Evolutionary conservation across 2,888 invertebrate genomes (phyloP), one percentile per base, ranked within the genome.

Genomic region (Chydorus sphaericus): DNA sequence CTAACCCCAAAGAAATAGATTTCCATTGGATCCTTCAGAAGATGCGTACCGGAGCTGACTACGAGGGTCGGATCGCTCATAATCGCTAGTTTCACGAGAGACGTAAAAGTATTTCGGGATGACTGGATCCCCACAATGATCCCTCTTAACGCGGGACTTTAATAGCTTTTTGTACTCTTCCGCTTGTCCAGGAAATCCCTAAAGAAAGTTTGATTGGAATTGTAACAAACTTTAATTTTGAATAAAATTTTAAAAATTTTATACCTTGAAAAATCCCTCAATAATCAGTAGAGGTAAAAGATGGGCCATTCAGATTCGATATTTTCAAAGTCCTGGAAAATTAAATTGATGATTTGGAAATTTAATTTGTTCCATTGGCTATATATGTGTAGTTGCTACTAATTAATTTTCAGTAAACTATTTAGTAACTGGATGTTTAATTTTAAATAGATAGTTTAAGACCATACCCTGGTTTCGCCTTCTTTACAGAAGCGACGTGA

Each of bases 221-320:
- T 57, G 66, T 70, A 70, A 59, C 11, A 59, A 51, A 37, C 59
- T n/a, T n/a, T n/a, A n/a, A n/a, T n/a, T n/a, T n/a, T n/a, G n/a
- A n/a, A n/a, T n/a, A n/a, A n/a, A n/a, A n/a, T n/a, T n/a, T n/a
- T n/a, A n/a, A n/a, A n/a, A n/a, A n/a, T n/a, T 16, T 16, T 14
- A 28, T 52, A 52, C 81, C 65, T 85, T 84, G 67, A 89, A 91
- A 52, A 89, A 87, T 10, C 96, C 93, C 69, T 98, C 96, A 62
- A 98, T 91, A 50, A 96, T 87, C 83, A 98, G 69, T 85, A 86
- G 44, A 93, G 84, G 66, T 86, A 92, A 71, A 98, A 96, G 52
- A 98, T 70, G 0, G 98, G 98, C 94, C 97, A 98, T 69, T 98
- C 96, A 61, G 91, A 90, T 73, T 98, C 98, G 14, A 97, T 79